Percentiles rank a stretch among this genome's conserved stretches.
These are phyloP conservation scores for Cyrtorhinus lividipennis DNA, from an alignment of 1,140 invertebrate species.

Conservation along the genomic window DNA sequence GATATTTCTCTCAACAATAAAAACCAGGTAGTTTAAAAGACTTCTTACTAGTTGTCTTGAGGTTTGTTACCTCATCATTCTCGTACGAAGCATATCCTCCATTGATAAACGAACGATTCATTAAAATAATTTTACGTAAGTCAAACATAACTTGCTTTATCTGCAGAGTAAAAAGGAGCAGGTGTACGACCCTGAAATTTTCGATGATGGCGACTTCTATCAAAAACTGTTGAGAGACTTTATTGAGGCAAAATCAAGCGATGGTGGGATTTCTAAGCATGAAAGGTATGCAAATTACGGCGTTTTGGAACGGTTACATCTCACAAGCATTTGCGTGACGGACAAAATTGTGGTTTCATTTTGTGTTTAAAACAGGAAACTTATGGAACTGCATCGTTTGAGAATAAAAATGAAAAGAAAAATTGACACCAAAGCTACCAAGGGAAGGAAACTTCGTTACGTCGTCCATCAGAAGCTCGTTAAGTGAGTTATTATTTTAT, in stretches of 20 bases:
- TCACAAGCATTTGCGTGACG: neutral
- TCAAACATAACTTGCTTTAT: no score
- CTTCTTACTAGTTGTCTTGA: no score
- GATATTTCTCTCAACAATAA: no score
- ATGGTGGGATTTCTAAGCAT: conserved; percentile 53
- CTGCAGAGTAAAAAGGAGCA: conserved; percentile 29
- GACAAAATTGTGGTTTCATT: neutral
- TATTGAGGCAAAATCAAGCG: conserved; percentile 76
- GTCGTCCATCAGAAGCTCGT: conserved; percentile 79
- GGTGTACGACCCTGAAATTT: conserved; percentile 70
- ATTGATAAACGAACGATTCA: neutral
- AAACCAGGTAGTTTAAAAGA: no score
- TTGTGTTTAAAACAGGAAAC: conserved; percentile 41
- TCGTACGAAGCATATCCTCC: neutral
- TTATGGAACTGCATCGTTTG: conserved; percentile 80
- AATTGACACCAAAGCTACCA: conserved; percentile 32
- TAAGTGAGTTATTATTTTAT: conserved; percentile 35
- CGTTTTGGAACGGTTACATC: neutral
- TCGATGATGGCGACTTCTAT: conserved; percentile 95
- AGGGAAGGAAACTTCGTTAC: conserved; percentile 81
- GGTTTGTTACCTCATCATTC: no score
- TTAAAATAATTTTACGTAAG: neutral
- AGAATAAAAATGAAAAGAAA: conserved; percentile 28
- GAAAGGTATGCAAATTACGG: neutral
- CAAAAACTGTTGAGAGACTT: conserved; percentile 80